phyloP scores from a whole-genome alignment of 92 coral and sea anemone genomes.

The Porites evermanni region DNA sequence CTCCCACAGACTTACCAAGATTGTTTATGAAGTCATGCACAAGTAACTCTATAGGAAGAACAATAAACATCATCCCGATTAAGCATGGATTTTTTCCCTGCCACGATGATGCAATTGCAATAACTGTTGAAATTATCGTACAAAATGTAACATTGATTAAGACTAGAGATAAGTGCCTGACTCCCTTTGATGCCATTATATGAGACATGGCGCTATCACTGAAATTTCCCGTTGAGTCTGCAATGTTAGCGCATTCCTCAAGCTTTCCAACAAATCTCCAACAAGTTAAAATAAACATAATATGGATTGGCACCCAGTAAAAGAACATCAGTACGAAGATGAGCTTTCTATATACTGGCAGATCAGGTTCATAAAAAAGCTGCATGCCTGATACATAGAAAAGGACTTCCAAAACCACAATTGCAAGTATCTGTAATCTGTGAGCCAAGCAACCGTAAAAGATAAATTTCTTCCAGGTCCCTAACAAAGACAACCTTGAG shows the following conservation, averaged over 20 bases:
- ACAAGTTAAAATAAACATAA: conserved; percentile 86
- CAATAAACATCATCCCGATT: conserved; percentile 78
- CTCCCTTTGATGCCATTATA: conserved; percentile 92
- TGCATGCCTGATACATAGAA: conserved; percentile 74
- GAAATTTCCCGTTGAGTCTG: conserved; percentile 77
- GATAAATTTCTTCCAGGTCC: conserved; percentile 88
- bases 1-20: conserved; percentile 94
- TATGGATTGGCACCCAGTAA: conserved; percentile 86
- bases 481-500: conserved; percentile 86
- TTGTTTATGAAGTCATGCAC: conserved; percentile 87
- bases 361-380: conserved; percentile 66
- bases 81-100: conserved; percentile 83
- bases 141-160: conserved; percentile 84
- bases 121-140: conserved; percentile 77
- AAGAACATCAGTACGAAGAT: conserved; percentile 73
- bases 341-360: conserved; percentile 80
- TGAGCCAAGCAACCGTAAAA: conserved; percentile 79
- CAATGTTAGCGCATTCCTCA: conserved; percentile 85
- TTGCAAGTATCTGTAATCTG: conserved; percentile 68
- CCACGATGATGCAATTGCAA: conserved; percentile 82
- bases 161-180: conserved; percentile 92
- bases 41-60: conserved; percentile 88
- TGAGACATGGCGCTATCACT: conserved; percentile 88
- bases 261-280: conserved; percentile 96
- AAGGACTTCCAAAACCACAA: conserved; percentile 54